These are phyloP conservation scores for Cynodonichthys magdalenae DNA, from an alignment of 2,797 vertebrate genomes.

Conservation along the genomic window DNA sequence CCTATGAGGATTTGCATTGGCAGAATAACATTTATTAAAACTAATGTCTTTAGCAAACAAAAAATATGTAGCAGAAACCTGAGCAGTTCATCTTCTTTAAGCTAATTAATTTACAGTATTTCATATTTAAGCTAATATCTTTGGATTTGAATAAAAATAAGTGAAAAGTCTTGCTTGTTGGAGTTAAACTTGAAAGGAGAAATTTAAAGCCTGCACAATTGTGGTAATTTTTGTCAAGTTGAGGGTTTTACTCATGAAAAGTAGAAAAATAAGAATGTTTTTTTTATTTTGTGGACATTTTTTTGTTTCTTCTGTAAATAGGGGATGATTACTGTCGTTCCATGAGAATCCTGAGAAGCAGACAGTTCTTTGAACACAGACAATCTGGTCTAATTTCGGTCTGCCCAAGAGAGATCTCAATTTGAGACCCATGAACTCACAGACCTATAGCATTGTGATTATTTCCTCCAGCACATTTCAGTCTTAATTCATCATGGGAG, in stretches of 20 bases:
- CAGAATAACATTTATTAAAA: no score
- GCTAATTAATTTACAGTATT: not conserved
- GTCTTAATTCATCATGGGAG: slow-evolving; percentile 8
- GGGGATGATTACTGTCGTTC: slow-evolving; percentile 10
- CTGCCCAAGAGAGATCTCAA: slow-evolving; percentile 18
- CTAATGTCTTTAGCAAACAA: no score
- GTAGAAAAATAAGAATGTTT: not conserved
- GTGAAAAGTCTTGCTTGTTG: not conserved
- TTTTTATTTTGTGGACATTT: not conserved
- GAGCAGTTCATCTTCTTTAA: not conserved
- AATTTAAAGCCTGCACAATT: not conserved
- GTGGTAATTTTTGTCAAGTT: not conserved
- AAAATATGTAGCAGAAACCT: not conserved
- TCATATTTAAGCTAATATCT: not conserved
- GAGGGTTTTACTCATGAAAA: slow-evolving; percentile 5
- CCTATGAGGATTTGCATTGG: no score
- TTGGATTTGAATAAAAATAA: not conserved
- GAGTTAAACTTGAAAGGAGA: no score
- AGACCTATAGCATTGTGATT: not conserved
- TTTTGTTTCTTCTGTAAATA: slow-evolving; percentile 5
- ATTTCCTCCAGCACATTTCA: not conserved
- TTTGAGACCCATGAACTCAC: slow-evolving; percentile 4
- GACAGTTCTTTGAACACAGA: not conserved
- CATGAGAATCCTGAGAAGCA: slow-evolving; percentile 29
- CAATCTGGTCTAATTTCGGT: slow-evolving; percentile 35